Evolutionary conservation across 2,113 vertebrate genomes (phyloP).

Genomic region (Gobio gobio): DNA sequence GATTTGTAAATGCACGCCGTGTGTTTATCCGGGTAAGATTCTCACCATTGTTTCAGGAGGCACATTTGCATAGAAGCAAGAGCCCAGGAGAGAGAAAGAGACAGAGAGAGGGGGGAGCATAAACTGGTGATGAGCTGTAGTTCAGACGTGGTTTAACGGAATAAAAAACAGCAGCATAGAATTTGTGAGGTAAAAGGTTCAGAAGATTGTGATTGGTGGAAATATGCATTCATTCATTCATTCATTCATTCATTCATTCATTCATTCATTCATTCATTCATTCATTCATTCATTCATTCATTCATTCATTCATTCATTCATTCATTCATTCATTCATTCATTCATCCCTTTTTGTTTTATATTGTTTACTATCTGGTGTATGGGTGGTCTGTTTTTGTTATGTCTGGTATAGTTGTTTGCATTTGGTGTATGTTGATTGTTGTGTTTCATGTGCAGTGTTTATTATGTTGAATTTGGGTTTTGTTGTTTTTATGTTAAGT

Average conservation of each 20-base stretch:
- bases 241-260: not conserved
- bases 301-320: too few relatives aligned
- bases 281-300: too few relatives aligned
- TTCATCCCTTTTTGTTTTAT: not conserved
- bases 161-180: not conserved
- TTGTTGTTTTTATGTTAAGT: not conserved
- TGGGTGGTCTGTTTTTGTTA: not conserved
- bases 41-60: slow-evolving; percentile 54
- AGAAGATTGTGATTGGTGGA: not conserved
- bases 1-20: slow-evolving; percentile 64
- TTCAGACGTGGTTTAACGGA: slow-evolving; percentile 28
- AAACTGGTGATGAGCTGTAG: slow-evolving; percentile 1
- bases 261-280: not conserved
- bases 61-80: slow-evolving; percentile 53
- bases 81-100: slow-evolving; percentile 32
- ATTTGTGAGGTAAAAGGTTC: too few relatives aligned
- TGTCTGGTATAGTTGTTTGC: not conserved
- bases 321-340: not conserved
- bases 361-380: not conserved
- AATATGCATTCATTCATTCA: not conserved
- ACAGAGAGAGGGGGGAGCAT: not conserved
- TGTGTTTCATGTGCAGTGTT: not conserved
- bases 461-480: not conserved
- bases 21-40: slow-evolving; percentile 48
- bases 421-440: not conserved